These are phyloP conservation scores for Synergus umbraculus DNA, from an alignment of 2,888 invertebrate species.

Conservation along the genomic window DNA sequence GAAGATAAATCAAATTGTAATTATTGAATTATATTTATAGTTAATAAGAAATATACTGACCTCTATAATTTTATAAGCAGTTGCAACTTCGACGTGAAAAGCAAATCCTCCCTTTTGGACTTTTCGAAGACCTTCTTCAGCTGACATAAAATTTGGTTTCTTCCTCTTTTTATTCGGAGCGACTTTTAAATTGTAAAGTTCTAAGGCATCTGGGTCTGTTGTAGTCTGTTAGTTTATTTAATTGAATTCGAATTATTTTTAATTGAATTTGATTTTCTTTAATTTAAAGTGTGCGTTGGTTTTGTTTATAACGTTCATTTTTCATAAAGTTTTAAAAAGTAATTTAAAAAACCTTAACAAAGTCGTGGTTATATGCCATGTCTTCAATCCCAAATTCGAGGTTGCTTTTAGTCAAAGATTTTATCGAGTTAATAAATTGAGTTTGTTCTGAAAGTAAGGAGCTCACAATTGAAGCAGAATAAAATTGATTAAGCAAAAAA, in stretches of 20 bases:
- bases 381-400: conserved; percentile 71
- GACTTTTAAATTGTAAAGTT: conserved; percentile 82
- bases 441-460: conserved; percentile 70
- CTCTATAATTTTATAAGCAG: conserved; percentile 84
- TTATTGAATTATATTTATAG: no score
- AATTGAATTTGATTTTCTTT: not conserved
- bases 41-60: conserved; percentile 45
- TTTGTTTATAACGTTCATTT: not conserved
- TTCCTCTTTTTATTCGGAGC: conserved; percentile 59
- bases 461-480: conserved; percentile 73
- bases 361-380: conserved; percentile 70
- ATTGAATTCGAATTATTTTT: no score
- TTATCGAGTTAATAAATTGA: conserved; percentile 67
- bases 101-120: conserved; percentile 84
- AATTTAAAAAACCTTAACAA: conserved; percentile 57
- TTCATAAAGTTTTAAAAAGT: not conserved
- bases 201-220: conserved; percentile 80
- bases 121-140: conserved; percentile 79
- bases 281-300: not conserved
- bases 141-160: conserved; percentile 74
- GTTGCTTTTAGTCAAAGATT: conserved; percentile 68
- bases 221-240: not conserved
- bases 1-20: not conserved
- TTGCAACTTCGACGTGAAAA: conserved; percentile 84
- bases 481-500: conserved; percentile 72